Conservation (phyloP, 2,888 invertebrate species). For the Ellobium chinense region DNA sequence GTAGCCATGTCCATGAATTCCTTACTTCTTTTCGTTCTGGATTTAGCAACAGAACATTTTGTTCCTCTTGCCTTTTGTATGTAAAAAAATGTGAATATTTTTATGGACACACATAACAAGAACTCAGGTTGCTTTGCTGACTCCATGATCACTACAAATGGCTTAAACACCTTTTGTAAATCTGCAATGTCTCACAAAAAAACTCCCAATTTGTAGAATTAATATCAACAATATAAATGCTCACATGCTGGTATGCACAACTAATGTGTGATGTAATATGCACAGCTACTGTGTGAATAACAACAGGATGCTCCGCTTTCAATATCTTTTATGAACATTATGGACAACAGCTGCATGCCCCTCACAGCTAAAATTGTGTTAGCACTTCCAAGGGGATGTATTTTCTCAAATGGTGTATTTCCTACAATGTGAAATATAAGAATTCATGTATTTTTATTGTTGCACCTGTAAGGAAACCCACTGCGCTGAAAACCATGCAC, state of each 20-base stretch:
- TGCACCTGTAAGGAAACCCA: neutral
- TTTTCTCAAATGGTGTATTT: neutral
- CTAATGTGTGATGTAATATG: neutral
- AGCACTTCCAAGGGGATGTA: neutral
- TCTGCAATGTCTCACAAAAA: no score
- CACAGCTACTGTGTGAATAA: neutral
- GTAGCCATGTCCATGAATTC: neutral
- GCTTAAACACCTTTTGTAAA: no score
- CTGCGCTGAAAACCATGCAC: neutral
- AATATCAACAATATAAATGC: constrained; percentile 6
- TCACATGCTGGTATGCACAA: neutral
- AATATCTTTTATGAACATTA: neutral
- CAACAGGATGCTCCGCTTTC: neutral
- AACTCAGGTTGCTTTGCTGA: no score
- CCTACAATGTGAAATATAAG: neutral
- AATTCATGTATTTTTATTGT: neutral
- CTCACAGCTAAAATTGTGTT: neutral
- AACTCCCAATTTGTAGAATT: neutral
- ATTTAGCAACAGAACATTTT: no score
- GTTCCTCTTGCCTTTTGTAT: no score
- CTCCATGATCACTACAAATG: no score
- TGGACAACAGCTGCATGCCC: neutral
- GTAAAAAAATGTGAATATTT: no score
- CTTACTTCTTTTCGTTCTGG: neutral
- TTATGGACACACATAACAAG: no score